Evolutionary conservation across 2,797 vertebrate genomes (phyloP), one percentile per base, ranked within the genome.

Genomic region (Enteromius afrohamiltoni): DNA sequence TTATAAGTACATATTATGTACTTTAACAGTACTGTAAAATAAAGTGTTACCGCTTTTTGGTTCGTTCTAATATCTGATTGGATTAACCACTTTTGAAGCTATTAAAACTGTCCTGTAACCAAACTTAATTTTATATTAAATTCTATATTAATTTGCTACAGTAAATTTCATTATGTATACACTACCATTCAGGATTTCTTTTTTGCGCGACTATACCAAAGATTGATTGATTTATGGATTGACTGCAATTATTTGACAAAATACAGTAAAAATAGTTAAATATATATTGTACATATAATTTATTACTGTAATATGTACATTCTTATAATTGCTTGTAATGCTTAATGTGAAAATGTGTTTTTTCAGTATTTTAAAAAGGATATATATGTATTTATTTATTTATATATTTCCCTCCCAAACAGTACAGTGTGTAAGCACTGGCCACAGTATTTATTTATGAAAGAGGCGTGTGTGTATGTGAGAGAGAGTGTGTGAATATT

Each of bases 401-500:
- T 42, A 37, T 40, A 1, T 40, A 7, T 40, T 37, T 37, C 1
- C 9, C 40, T 9, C 9, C 40, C 10, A 21, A 47, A 21, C 9
- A 31, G 16, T 17, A 58, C n/a, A 11, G 4, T 5, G 4, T 26
- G 5, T 60, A 31, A 64, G 8, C 16, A 55, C 19, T 37, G 10
- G 34, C 2, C 65, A 68, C 17, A 47, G 34, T 45, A 26, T n/a
- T n/a, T 11, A 16, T 23, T 76, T 13, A 29, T 53, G 49, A 6
- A 75, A 75, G 29, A 55, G 74, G 34, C 17, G 16, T 60, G 34
- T 60, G 29, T 64, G 26, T 60, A 23, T 75, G 71, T 55, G 26
- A n/a, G 29, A 53, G 9, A 34, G 49, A 6, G 51, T 40, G 21
- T 55, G 51, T 31, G 16, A 29, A 13, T 23, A 11, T 14, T 31